Percentiles rank a stretch among this genome's conserved stretches.
phyloP scores from a whole-genome alignment of 92 coral and sea anemone genomes.

The Pocillopora grandis region DNA sequence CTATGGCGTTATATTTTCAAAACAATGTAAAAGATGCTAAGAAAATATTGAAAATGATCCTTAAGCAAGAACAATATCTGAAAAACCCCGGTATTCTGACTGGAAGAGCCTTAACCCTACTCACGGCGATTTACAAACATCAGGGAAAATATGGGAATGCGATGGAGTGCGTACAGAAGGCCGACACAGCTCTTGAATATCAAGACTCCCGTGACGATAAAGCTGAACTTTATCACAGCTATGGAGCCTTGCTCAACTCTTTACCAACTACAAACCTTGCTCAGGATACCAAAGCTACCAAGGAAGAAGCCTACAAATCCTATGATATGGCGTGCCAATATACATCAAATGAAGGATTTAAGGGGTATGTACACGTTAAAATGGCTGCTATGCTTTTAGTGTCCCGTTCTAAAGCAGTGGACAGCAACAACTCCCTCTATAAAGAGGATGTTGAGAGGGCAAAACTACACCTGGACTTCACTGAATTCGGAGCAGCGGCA shows the following conservation, averaged over 20 bases:
- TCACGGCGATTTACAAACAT: slow-evolving; percentile 6
- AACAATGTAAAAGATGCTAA: background rate
- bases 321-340: background rate
- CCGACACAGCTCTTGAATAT: background rate
- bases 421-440: background rate
- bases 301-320: slow-evolving; percentile 9
- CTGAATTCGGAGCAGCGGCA: background rate
- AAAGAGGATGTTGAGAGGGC: slow-evolving; percentile 3
- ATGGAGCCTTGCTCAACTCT: slow-evolving; percentile 14
- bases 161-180: background rate
- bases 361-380: slow-evolving; percentile 8
- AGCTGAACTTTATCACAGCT: slow-evolving; percentile 19
- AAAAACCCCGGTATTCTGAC: slow-evolving; percentile 7
- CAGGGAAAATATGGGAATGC: slow-evolving; percentile 16
- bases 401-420: background rate
- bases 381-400: background rate
- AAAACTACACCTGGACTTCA: slow-evolving; percentile 10
- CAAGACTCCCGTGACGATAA: background rate
- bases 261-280: background rate
- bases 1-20: slow-evolving; percentile 11
- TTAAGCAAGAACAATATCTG: background rate
- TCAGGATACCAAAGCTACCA: background rate
- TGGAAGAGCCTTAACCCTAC: slow-evolving; percentile 13
- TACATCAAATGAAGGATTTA: background rate
- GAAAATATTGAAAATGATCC: background rate